A percentile compares a stretch with the other conserved stretches of the same genome.
Evolutionary conservation across 2,888 invertebrate genomes (phyloP).

Genomic region (Rhingia campestris): DNA sequence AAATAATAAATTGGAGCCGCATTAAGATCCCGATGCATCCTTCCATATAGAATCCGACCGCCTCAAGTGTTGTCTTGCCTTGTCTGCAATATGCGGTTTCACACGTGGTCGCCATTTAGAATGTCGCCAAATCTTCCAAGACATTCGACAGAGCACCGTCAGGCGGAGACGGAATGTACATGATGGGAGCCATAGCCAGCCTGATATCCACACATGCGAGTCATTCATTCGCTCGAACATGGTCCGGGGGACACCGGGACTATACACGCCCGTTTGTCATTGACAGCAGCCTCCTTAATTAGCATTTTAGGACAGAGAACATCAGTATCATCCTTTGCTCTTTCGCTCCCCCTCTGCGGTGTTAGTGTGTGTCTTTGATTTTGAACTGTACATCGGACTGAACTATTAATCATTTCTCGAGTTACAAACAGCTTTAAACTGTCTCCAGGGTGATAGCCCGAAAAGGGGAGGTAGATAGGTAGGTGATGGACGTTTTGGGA

Average conservation of each 20-base stretch:
- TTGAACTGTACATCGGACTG: conserved; percentile 60
- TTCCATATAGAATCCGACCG: background rate
- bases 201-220: conserved; percentile 58
- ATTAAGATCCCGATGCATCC: conserved; percentile 58
- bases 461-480: background rate
- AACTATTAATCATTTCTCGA: conserved; percentile 71
- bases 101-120: conserved; percentile 72
- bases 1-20: conserved; percentile 66
- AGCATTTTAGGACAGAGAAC: conserved; percentile 71
- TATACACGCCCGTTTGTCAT: conserved; percentile 66
- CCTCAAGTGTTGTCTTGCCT: conserved; percentile 29
- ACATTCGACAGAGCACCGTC: conserved; percentile 42
- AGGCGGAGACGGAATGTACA: background rate
- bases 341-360: conserved; percentile 1
- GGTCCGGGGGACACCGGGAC: conserved; percentile 32
- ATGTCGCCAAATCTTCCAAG: conserved; percentile 69
- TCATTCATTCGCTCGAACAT: conserved; percentile 65
- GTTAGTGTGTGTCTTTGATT: conserved; percentile 60
- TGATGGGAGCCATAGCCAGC: background rate
- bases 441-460: conserved; percentile 51
- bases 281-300: conserved; percentile 73
- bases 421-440: conserved; percentile 71
- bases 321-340: conserved; percentile 40
- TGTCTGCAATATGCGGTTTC: conserved; percentile 41
- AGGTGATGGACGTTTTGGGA: conserved; percentile 60